phyloP scores from a whole-genome alignment of 2,113 vertebrate species.

The Lepus americanus region DNA sequence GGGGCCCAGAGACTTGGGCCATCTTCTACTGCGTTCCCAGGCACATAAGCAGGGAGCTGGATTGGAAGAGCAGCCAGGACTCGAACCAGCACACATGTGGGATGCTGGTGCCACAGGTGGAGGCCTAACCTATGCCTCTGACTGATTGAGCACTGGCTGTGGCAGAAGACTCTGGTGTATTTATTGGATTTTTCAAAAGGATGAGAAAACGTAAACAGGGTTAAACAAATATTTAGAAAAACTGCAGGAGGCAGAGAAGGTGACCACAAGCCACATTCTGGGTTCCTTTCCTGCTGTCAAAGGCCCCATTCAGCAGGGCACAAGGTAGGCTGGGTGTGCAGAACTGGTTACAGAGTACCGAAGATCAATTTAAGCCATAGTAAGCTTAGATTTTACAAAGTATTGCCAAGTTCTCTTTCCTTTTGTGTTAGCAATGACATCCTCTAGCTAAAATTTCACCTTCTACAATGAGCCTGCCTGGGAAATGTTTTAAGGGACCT shows the following conservation, averaged over 20 bases:
- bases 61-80: no score
- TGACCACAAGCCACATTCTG: neutral
- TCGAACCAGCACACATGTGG: no score
- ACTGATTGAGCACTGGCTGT: neutral
- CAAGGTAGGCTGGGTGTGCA: neutral
- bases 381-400: constrained; percentile 18
- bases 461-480: neutral
- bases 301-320: neutral
- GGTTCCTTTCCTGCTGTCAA: neutral
- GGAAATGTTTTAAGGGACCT: neutral
- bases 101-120: no score
- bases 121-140: neutral
- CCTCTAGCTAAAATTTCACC: constrained; percentile 22
- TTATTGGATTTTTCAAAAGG: constrained; percentile 21
- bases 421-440: neutral
- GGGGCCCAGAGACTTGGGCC: no score
- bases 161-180: no score
- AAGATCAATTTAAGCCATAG: neutral
- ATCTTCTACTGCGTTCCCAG: no score
- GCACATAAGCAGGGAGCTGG: no score
- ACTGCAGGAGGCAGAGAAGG: neutral
- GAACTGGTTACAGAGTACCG: constrained; percentile 30
- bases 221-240: constrained; percentile 66
- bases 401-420: neutral
- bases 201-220: neutral